phyloP scores from a whole-genome alignment of 2,888 invertebrate species.

The Spisula solida region DNA sequence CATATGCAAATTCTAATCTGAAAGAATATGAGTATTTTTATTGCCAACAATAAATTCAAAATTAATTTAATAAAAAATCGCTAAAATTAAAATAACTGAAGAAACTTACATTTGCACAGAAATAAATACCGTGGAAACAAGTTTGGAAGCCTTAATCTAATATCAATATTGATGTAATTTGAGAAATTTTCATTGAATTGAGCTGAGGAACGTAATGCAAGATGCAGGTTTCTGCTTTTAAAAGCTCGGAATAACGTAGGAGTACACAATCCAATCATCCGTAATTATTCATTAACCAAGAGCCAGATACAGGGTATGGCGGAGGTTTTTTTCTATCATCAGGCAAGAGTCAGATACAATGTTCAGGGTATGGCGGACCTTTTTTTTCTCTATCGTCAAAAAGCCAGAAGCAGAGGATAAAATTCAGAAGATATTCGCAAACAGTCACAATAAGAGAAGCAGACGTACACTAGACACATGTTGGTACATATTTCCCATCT shows the following conservation, averaged over 20 bases:
- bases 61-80: background rate
- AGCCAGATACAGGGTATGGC: background rate
- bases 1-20: too few relatives aligned
- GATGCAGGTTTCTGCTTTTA: conserved; percentile 15
- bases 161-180: conserved; percentile 29
- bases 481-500: conserved; percentile 70
- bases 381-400: conserved; percentile 18
- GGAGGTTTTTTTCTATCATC: background rate
- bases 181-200: conserved; percentile 43
- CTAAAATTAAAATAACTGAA: background rate
- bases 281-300: conserved; percentile 43
- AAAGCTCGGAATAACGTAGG: background rate
- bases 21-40: background rate
- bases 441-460: conserved; percentile 23
- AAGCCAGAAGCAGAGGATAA: conserved; percentile 23
- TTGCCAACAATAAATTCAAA: conserved; percentile 5
- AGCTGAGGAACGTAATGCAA: conserved; percentile 25
- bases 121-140: background rate
- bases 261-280: conserved; percentile 41
- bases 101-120: background rate
- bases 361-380: background rate
- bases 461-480: conserved; percentile 53
- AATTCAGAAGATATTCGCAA: background rate
- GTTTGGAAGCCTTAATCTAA: background rate
- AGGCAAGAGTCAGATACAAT: background rate